Evolutionary conservation across 2,797 vertebrate species (phyloP).

Genomic region (Cygnus olor): DNA sequence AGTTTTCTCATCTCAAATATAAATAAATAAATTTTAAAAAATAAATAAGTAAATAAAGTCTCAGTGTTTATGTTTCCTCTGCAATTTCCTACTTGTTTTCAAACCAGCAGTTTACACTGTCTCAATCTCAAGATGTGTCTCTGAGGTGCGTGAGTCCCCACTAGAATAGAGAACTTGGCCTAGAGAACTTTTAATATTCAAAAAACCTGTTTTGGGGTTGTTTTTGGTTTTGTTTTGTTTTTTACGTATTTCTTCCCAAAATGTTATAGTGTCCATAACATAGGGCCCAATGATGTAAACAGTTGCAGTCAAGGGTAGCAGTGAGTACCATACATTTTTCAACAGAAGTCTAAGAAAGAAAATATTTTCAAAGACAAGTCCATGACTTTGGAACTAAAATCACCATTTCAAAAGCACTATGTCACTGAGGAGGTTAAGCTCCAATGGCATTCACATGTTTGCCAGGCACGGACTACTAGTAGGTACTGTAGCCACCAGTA

Average conservation of each 20-base stretch:
- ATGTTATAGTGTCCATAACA: neutral
- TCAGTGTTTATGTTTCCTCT: neutral
- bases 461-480: neutral
- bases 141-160: accelerated
- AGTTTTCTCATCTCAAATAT: neutral
- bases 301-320: neutral
- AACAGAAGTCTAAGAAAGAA: neutral
- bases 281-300: neutral
- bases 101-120: neutral
- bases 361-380: neutral
- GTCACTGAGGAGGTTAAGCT: neutral
- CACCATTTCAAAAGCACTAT: neutral
- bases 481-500: neutral
- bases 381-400: neutral
- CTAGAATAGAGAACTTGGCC: neutral
- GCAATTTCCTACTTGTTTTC: neutral
- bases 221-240: neutral
- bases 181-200: neutral
- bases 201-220: accelerated
- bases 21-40: neutral
- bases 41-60: neutral
- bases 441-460: neutral
- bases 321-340: accelerated
- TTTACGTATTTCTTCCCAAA: neutral
- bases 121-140: neutral